Base-by-base conservation (phyloP, 2,888 invertebrate species). In the Idaea dimidiata region DNA sequence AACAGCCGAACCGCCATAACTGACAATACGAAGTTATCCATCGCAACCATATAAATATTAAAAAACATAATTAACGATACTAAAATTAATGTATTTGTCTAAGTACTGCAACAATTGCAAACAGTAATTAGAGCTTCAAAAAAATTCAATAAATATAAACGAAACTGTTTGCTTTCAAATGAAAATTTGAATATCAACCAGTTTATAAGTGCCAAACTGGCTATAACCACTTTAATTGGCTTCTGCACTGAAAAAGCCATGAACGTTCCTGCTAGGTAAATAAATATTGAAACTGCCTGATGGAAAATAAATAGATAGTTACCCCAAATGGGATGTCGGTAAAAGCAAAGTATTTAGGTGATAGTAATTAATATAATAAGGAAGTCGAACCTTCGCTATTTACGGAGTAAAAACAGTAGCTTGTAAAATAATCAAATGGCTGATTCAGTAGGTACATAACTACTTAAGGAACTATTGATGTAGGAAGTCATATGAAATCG, bases 251-350 rank as follows among this genome's bases (percentile, higher is more conserved):
- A 74, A 80, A 79, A 74, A 75, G 72, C 77, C 70, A 72, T 66
- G 61, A 60, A 53, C 43, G 43, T 43, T 43, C 43, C 43, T 43
- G 31, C 59, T 59, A 59, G 61, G 68, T 75, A 80, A 86, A 85
- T 75, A 80, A 86, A 85, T 84, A 81, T 84, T 85, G 84, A 79
- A 69, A 70, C 70, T 63, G 62, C 65, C 72, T 80, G 77, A 83
- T 84, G 78, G 74, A 79, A 82, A 79, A 81, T 77, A 80, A 83
- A 82, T 74, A 80, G 65, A 62, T 58, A 18, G 57, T 65, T 68
- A 61, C 17, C 58, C 58, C 57, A 59, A 33, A 31, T 58, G 59
- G 59, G 63, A 58, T 58, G 59, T 63, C 63, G 69, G 64, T 4
- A 43, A 71, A 74, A 76, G 76, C 78, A 76, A 73, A 72, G 71